Conservation (phyloP, 2,888 invertebrate species). For the Cheilosia urbana region DNA sequence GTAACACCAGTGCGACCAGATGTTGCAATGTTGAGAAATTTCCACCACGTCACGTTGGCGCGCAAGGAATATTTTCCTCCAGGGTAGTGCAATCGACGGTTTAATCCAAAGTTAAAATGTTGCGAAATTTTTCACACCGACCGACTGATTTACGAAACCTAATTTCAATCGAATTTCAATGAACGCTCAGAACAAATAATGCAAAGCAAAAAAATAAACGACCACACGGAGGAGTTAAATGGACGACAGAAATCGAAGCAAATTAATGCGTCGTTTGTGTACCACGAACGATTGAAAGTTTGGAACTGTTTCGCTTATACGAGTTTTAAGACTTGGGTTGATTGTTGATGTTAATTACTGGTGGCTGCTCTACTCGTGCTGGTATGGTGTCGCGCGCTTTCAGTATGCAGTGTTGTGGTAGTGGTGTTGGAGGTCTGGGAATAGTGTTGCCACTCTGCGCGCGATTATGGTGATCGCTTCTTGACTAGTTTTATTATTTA, state of each 20-base stretch:
- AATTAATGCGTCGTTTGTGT: slow-evolving; percentile 73
- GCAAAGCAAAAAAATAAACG: background rate
- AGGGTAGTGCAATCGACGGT: slow-evolving; percentile 15
- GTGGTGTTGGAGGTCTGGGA: slow-evolving; percentile 31
- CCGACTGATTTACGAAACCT: slow-evolving; percentile 3
- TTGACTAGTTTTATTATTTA: slow-evolving; percentile 38
- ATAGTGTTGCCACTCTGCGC: slow-evolving; percentile 55
- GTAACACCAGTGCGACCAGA: slow-evolving; percentile 62
- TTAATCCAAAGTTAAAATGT: background rate
- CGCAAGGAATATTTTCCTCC: background rate
- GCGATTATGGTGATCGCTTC: background rate
- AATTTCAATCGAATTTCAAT: slow-evolving; percentile 5
- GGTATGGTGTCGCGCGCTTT: slow-evolving; percentile 26
- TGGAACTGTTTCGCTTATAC: slow-evolving; percentile 76
- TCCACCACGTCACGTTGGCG: background rate
- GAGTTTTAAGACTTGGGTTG: slow-evolving; percentile 66
- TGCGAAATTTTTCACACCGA: background rate
- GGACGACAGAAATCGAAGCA: slow-evolving; percentile 49
- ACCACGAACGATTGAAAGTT: slow-evolving; percentile 78
- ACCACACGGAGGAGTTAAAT: slow-evolving; percentile 9
- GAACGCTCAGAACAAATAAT: background rate
- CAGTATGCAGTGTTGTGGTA: slow-evolving; percentile 30
- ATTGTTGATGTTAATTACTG: slow-evolving; percentile 68
- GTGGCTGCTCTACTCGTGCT: slow-evolving; percentile 32
- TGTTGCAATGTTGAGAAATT: slow-evolving; percentile 34